phyloP scores from a whole-genome alignment of 2,113 vertebrate species.

The Xyliphius kryptos region DNA sequence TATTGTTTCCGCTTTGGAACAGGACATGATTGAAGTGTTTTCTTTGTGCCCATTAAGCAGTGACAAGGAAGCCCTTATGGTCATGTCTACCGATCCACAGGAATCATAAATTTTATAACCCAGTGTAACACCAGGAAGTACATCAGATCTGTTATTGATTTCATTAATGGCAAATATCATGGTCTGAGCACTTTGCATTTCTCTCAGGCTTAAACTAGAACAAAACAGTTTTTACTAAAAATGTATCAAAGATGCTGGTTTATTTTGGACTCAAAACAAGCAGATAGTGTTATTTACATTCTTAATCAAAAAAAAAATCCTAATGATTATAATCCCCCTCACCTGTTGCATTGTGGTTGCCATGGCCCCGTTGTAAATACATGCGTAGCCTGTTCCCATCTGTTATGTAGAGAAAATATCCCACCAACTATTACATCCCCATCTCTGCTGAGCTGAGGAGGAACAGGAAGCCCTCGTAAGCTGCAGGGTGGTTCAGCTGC shows the following conservation, averaged over 20 bases:
- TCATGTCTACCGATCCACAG: conserved; percentile 25
- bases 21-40: neutral
- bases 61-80: too few species aligned
- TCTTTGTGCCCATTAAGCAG: neutral
- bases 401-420: conserved; percentile 47
- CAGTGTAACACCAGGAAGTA: conserved; percentile 45
- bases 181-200: conserved; percentile 50
- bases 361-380: conserved; percentile 38
- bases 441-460: conserved; percentile 43
- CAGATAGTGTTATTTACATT: too few species aligned
- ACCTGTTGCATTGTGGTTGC: conserved; percentile 44
- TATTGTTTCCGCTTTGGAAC: conserved; percentile 28
- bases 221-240: neutral
- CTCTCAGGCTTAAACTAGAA: conserved; percentile 46
- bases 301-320: neutral
- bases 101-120: conserved; percentile 52
- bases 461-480: conserved; percentile 29
- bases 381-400: conserved; percentile 35
- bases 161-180: conserved; percentile 54
- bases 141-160: conserved; percentile 47
- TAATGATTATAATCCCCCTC: conserved; percentile 1
- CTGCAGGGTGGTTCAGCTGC: conserved; percentile 38
- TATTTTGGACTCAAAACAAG: too few species aligned
- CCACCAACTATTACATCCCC: conserved; percentile 48
- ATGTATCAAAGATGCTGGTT: neutral